These are phyloP conservation scores for Scomber japonicus DNA, from an alignment of 2,113 vertebrate genomes.

Conservation along the genomic window DNA sequence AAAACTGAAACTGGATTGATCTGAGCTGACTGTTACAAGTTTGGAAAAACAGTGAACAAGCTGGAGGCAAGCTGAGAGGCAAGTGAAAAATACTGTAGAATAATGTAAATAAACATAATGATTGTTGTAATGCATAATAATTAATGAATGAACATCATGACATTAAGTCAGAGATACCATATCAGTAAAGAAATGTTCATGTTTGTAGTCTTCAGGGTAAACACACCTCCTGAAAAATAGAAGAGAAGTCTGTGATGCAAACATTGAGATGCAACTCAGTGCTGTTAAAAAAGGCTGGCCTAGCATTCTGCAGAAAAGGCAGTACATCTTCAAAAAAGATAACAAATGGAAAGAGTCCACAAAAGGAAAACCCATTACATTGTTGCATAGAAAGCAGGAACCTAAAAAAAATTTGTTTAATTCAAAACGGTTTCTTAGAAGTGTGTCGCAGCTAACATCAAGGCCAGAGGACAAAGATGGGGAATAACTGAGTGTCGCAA, in stretches of 20 bases:
- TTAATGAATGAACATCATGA: not conserved
- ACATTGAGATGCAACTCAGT: not conserved
- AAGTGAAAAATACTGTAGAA: not conserved
- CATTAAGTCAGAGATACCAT: not conserved
- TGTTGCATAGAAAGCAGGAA: not conserved
- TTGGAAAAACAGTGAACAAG: not conserved
- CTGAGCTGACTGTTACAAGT: not conserved
- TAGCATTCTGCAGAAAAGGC: not conserved
- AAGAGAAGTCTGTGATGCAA: not conserved
- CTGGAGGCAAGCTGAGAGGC: not conserved
- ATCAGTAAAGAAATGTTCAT: not conserved
- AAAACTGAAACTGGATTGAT: not conserved
- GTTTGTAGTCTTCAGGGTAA: not conserved
- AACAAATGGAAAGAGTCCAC: constrained; percentile 19
- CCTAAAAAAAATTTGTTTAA: not conserved
- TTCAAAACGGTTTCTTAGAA: not conserved
- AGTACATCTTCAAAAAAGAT: constrained; percentile 23
- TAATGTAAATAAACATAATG: not conserved
- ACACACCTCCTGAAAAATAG: not conserved
- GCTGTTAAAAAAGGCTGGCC: not conserved
- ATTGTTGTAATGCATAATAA: not conserved
- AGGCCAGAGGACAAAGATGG: not conserved
- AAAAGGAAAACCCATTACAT: not conserved
- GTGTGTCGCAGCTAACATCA: not conserved
- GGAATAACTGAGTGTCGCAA: not conserved